These are phyloP conservation scores for Atta cephalotes DNA, from an alignment of 1,140 invertebrate genomes.

Conservation along the genomic window DNA sequence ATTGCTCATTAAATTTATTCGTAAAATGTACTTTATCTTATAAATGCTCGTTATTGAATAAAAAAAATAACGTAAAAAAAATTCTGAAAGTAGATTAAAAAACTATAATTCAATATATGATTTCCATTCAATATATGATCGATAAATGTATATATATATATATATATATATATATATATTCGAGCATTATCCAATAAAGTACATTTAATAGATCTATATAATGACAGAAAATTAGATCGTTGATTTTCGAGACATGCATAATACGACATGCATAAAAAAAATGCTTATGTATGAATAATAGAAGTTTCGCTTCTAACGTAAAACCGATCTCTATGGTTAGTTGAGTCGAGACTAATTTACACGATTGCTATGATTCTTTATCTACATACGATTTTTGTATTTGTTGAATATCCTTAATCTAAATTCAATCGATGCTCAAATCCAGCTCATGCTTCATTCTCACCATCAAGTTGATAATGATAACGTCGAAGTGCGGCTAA, in stretches of 20 bases:
- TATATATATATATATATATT: background rate
- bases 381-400: conserved; percentile 41
- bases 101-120: conserved; percentile 5
- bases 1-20: conserved; percentile 48
- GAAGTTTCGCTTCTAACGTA: conserved; percentile 2
- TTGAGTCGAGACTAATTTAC: conserved; percentile 45
- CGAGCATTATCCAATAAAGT: conserved; percentile 38
- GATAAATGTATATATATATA: too few relatives aligned
- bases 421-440: conserved; percentile 4
- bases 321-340: conserved; percentile 24
- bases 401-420: conserved; percentile 21
- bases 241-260: conserved; percentile 38
- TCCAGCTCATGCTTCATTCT: conserved; percentile 86
- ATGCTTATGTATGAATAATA: conserved; percentile 35
- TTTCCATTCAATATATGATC: background rate
- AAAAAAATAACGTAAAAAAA: background rate
- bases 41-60: conserved; percentile 22
- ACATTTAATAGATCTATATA: conserved; percentile 27
- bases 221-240: conserved; percentile 19
- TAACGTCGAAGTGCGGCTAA: conserved; percentile 95
- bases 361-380: conserved; percentile 37
- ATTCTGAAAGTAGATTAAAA: conserved; percentile 1
- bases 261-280: too few relatives aligned
- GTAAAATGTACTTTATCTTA: conserved; percentile 36
- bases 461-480: conserved; percentile 96